Base-by-base conservation (phyloP, 2,113 vertebrate species). In the Garra rufa region DNA sequence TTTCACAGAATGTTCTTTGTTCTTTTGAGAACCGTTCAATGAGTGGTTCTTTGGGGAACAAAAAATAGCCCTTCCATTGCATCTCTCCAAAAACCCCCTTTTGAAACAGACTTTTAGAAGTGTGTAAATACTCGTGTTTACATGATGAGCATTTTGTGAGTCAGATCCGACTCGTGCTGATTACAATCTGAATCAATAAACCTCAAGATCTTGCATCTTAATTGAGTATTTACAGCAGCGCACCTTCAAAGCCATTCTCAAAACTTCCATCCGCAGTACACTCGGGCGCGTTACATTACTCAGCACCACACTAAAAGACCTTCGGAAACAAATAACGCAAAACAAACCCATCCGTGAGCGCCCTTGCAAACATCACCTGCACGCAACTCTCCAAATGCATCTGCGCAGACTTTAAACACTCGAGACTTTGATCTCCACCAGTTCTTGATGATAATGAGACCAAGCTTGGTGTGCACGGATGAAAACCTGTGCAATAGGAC, bases 351-450 rank as follows among this genome's bases (percentile, higher is more conserved):
- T 80, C 34, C 65, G 50, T 46, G 41, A 59, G 6, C 11, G 3
- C n/a, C 38, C 38, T 48, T 74, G 73, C 44, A 67, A 52, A 79
- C 44, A 24, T 50, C 77, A 65, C 50, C 73, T 78, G 21, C 63
- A 77, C 41, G 41, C 70, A 76, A 41, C 30, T 13, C 71, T 2
- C 10, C 11, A 70, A 48, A 80, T 21, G 34, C 61, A 67, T 74
- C 34, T 21, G 75, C 19, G 24, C 52, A 28, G 48, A 50, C 55
- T 77, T 87, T 79, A 77, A 87, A 63, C 77, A 48, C 15, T 70
- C 50, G 59, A 21, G 67, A 67, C 83, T 83, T 83, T 87, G 63
- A 85, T 85, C 74, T 55, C 52, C 43, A 44, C 24, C 9, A 11
- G 63, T 48, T 19, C 78, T 77, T 28, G 46, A 69, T 61, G 76